Evolutionary conservation across 2,888 invertebrate genomes (phyloP).

Genomic region (Psylliodes chrysocephalus): DNA sequence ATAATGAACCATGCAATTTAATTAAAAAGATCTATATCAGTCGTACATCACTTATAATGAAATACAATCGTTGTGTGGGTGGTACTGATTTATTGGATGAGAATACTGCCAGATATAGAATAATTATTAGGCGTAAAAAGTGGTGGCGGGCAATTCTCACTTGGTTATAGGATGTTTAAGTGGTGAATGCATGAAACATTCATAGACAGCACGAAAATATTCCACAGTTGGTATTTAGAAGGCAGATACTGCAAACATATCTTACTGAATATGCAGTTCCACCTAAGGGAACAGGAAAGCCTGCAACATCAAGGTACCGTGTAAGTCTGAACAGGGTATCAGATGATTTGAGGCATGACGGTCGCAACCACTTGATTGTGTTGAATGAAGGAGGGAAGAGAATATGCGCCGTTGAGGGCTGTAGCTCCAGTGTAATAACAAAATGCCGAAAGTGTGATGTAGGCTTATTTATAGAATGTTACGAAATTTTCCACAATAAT

Average conservation of each 20-base stretch:
- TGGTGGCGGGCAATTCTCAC: slow-evolving; percentile 38
- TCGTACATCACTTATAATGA: slow-evolving; percentile 26
- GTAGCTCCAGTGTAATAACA: slow-evolving; percentile 28
- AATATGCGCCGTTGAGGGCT: slow-evolving; percentile 39
- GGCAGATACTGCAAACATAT: slow-evolving; percentile 30
- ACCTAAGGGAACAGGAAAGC: slow-evolving; percentile 30
- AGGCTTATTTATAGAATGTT: too few species aligned
- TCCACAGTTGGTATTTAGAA: slow-evolving; percentile 32
- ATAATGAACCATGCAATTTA: too few species aligned
- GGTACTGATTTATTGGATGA: too few species aligned
- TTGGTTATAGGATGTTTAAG: slow-evolving; percentile 23
- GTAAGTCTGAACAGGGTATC: too few species aligned
- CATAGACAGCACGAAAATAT: slow-evolving; percentile 2
- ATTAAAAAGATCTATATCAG: slow-evolving; percentile 15
- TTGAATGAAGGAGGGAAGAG: slow-evolving; percentile 26
- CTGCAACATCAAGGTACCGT: slow-evolving; percentile 25
- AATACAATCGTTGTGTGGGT: slow-evolving; percentile 29
- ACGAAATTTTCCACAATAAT: background rate
- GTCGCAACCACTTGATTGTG: slow-evolving; percentile 31
- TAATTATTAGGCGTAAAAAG: too few species aligned
- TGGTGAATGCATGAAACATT: slow-evolving; percentile 13
- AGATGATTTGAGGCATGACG: background rate
- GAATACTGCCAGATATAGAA: slow-evolving; percentile 32
- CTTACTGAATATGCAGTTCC: slow-evolving; percentile 44
- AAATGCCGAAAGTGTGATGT: slow-evolving; percentile 35